Evolutionary conservation across 30 jellyfish, hydroid and myxozoan genomes (phyloP), one percentile per base, ranked within the genome.

Genomic region (Aurelia sp.): DNA sequence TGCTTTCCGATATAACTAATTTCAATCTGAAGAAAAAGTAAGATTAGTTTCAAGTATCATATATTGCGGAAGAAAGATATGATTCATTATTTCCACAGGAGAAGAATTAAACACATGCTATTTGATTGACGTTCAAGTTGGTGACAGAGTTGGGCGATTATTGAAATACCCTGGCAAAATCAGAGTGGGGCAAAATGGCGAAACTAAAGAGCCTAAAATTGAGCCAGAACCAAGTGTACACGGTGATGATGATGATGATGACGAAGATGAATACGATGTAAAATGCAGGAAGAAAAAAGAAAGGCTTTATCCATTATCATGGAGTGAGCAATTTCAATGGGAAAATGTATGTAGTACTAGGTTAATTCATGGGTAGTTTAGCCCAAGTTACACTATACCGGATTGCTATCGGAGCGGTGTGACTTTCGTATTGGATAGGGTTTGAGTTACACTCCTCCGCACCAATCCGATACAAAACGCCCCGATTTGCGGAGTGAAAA

Each of bases 281-380:
- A 27, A 59, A 55, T 17, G 79, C 78, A 70, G 33, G 53, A 19
- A 80, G 55, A 31, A 33, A 20, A 84, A 84, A 33, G 47, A 65
- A 17, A 84, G 93, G 22, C 84, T 87, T 7, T 59, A 62, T 41
- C 93, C 93, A 15, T 71, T 84, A 1, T 84, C 87, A 15, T 84
- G 93, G 93, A 73, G 55, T 23, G 93, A 84, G 75, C 93, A 84
- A 62, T 31, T 84, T 16, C 53, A 61, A 20, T 84, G 93, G 93
- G 61, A 84, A 84, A 68, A 84, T 30, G 93, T 84, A 72, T 41
- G 93, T 72, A 18, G 2, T 27, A 27, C 33, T 2, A 27, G 33
- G 33, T 1, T 27, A 27, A 27, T 27, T 27, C 33, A 27, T 27
- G 33, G 33, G 33, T 27, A 27, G 33, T 27, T n/a, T n/a, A n/a